These are phyloP conservation scores for Cyanoliseus patagonus DNA, from an alignment of 2,113 vertebrate species.

Conservation along the genomic window DNA sequence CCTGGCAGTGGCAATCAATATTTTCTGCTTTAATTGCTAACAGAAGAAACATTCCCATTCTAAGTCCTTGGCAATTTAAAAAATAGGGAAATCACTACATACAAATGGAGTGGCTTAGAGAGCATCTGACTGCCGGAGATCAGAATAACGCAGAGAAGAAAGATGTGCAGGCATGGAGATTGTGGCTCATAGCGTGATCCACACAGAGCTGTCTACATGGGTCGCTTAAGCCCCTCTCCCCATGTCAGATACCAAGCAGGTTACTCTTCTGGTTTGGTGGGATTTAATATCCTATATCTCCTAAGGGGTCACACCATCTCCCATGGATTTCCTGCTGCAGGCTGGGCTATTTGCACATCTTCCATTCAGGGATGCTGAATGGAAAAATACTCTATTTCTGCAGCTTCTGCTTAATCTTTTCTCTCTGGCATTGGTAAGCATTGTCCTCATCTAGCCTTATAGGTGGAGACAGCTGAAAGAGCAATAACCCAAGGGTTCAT, in stretches of 20 bases:
- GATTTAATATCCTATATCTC: neutral
- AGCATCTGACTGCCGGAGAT: neutral
- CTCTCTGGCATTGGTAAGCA: neutral
- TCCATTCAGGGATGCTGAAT: neutral
- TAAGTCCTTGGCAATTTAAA: neutral
- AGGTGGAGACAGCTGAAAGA: constrained; percentile 48
- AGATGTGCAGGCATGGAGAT: neutral
- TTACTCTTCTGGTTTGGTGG: neutral
- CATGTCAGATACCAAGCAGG: rapidly evolving
- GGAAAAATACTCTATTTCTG: constrained; percentile 30
- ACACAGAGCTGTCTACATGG: neutral
- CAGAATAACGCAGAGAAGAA: neutral
- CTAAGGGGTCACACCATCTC: rapidly evolving
- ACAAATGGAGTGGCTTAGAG: neutral
- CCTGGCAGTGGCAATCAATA: neutral
- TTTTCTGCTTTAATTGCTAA: neutral
- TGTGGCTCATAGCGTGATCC: rapidly evolving
- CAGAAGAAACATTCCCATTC: neutral
- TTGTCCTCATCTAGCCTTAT: constrained; percentile 51
- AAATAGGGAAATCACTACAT: rapidly evolving
- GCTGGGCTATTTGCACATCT: neutral
- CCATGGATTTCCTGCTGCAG: neutral
- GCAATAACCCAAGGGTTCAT: neutral
- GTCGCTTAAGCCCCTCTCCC: neutral
- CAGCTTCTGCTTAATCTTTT: constrained; percentile 18